Base-by-base conservation (phyloP, 1,140 invertebrate genomes). In the Anastatus disparis region DNA sequence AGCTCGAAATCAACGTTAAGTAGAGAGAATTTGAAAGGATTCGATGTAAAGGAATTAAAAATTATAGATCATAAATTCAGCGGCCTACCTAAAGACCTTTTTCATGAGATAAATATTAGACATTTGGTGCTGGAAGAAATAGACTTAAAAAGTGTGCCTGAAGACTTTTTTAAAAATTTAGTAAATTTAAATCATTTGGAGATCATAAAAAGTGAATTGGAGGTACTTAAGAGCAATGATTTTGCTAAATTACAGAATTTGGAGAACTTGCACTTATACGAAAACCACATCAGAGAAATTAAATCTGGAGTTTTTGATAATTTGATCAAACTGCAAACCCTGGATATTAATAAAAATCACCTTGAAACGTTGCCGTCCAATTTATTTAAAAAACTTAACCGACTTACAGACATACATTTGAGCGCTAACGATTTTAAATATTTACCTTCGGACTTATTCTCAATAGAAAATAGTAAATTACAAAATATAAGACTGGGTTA, bases 201-300 rank as follows among this genome's bases (percentile, higher is more conserved):
- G 20, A 40, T 58, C 6, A 40, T 22, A 3, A 22, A 20, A 10
- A 40, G 17, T 9, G n/a, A 12, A 9, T 40, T 58, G n/a, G n/a
- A n/a, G n/a, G n/a, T n/a, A n/a, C n/a, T n/a, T n/a, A n/a, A n/a
- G 4, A 2, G 40, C 3, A 13, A 46, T 13, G 61, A 63, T 13
- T 77, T 80, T 10, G 61, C 50, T 2, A 67, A 72, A 22, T 68
- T 78, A 1, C 48, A 29, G 9, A 42, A 75, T 1, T 17, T 78
- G 15, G 24, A 22, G 12, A 3, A 12, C 0, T n/a, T 78, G 9
- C 71, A 70, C 31, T 40, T 80, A 1, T 71, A 53, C 6, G 10
- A 67, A 24, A 83, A 84, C 56, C 13, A 52, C 0, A 70, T 84
- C 1, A 24, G 24, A 1, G 9, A 56, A 0, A 77, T 84, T 6